A percentile compares a stretch with the other conserved stretches of the same genome.
Conservation (phyloP, 2,113 vertebrate genomes). For the Crotophaga sulcirostris region DNA sequence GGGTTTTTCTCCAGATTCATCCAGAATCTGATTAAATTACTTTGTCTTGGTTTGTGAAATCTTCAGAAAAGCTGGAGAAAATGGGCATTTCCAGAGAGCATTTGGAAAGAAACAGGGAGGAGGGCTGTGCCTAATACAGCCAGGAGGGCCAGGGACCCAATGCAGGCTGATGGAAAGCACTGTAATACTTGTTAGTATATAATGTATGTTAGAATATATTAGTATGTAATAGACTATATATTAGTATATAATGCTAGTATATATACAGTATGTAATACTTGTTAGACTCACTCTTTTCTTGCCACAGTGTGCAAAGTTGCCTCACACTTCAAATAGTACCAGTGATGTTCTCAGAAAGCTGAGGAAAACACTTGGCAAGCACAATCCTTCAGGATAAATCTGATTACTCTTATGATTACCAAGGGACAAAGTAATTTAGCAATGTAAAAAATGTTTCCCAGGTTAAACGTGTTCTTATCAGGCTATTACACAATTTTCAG, state of each 20-base stretch:
- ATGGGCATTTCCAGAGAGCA: neutral
- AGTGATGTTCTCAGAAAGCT: neutral
- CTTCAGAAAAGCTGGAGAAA: neutral
- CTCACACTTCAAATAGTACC: rapidly evolving
- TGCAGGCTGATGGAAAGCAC: neutral
- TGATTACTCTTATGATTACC: neutral
- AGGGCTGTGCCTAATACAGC: neutral
- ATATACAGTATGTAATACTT: too few species aligned
- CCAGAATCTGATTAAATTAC: neutral
- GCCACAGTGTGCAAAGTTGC: neutral
- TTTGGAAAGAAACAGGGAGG: neutral
- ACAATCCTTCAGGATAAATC: neutral
- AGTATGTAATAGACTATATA: too few species aligned
- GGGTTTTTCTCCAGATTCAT: neutral
- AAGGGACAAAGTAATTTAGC: neutral
- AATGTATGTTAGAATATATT: too few species aligned
- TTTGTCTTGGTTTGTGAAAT: neutral
- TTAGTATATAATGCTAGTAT: too few species aligned
- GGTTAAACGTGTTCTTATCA: neutral
- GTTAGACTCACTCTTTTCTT: neutral
- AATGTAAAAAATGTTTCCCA: neutral
- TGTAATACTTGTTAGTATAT: neutral
- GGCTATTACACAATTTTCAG: neutral
- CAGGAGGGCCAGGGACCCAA: neutral
- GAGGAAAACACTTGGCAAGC: neutral